Percentiles rank a stretch among this genome's conserved stretches.
These are phyloP conservation scores for Ichneumoninae sp. DNA, from an alignment of 2,888 invertebrate genomes.

Conservation along the genomic window DNA sequence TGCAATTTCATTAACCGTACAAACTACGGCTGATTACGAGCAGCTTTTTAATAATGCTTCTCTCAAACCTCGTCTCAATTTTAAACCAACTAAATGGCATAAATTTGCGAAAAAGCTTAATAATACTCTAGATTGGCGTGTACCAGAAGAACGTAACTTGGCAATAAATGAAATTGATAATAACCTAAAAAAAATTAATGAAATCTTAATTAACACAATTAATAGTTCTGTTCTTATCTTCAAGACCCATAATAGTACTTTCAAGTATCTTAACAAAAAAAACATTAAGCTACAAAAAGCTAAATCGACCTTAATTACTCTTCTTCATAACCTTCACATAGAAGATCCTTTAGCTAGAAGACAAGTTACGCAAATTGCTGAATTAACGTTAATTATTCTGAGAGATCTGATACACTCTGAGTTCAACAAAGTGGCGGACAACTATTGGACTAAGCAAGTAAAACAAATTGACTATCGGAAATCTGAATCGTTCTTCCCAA, in stretches of 20 bases:
- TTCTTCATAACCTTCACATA: not conserved
- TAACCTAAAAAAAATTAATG: not conserved
- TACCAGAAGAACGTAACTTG: not conserved
- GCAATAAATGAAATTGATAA: not conserved
- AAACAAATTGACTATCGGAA: constrained; percentile 48
- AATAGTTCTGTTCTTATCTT: not conserved
- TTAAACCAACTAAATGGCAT: too few relatives aligned
- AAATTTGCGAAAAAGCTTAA: not conserved
- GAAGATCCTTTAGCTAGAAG: not conserved
- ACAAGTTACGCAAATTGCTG: not conserved
- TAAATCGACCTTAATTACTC: not conserved
- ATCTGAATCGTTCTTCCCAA: constrained; percentile 49
- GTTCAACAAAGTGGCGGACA: not conserved
- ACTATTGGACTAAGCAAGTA: not conserved
- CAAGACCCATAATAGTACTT: not conserved
- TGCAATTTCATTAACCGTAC: too few relatives aligned
- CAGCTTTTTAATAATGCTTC: too few relatives aligned
- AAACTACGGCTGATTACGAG: too few relatives aligned
- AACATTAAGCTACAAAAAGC: not conserved
- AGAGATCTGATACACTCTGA: not conserved
- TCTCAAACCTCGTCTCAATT: too few relatives aligned
- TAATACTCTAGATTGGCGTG: not conserved
- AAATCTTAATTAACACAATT: not conserved
- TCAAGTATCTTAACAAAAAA: not conserved
- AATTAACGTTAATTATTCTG: not conserved